Percentiles rank a stretch among this genome's conserved stretches.
Evolutionary conservation across 1,140 invertebrate genomes (phyloP).

Genomic region (Drosophila willistoni): DNA sequence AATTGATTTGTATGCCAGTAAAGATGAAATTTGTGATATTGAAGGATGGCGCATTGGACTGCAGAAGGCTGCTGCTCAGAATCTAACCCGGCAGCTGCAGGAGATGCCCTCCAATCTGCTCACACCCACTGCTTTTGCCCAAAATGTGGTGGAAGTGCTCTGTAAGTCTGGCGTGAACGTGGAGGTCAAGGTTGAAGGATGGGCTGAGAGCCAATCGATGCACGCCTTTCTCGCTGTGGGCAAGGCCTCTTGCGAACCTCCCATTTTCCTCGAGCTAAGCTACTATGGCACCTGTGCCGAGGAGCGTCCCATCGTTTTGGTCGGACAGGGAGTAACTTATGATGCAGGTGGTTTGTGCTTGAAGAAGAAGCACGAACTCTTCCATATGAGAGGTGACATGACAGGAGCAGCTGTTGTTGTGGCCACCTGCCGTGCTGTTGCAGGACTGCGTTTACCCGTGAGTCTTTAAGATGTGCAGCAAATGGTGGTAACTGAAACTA

Average conservation of each 20-base stretch:
- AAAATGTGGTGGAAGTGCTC: conserved; percentile 85
- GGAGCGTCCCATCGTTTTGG: conserved; percentile 85
- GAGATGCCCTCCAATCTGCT: conserved; percentile 94
- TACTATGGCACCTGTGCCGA: conserved; percentile 84
- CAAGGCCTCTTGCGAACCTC: conserved; percentile 89
- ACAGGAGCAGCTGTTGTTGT: conserved; percentile 93
- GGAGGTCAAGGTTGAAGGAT: conserved; percentile 85
- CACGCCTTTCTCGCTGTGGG: conserved; percentile 91
- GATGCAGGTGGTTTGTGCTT: conserved; percentile 92
- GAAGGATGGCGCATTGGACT: conserved; percentile 89
- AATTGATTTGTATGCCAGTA: conserved; percentile 81
- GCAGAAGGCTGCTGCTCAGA: conserved; percentile 92
- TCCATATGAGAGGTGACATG: conserved; percentile 96
- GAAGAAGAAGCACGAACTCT: conserved; percentile 58
- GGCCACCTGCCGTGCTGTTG: conserved; percentile 88
- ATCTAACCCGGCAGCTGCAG: conserved; percentile 90
- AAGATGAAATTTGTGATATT: conserved; percentile 84
- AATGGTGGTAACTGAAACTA: no score
- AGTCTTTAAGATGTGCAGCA: not conserved
- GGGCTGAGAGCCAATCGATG: conserved; percentile 90
- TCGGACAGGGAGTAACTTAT: conserved; percentile 96
- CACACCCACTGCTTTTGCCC: conserved; percentile 92
- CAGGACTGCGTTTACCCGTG: conserved; percentile 87
- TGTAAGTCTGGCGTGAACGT: conserved; percentile 86
- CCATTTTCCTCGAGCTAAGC: conserved; percentile 90